Base-by-base conservation (phyloP, 2,797 vertebrate genomes). In the Falco berigora region DNA sequence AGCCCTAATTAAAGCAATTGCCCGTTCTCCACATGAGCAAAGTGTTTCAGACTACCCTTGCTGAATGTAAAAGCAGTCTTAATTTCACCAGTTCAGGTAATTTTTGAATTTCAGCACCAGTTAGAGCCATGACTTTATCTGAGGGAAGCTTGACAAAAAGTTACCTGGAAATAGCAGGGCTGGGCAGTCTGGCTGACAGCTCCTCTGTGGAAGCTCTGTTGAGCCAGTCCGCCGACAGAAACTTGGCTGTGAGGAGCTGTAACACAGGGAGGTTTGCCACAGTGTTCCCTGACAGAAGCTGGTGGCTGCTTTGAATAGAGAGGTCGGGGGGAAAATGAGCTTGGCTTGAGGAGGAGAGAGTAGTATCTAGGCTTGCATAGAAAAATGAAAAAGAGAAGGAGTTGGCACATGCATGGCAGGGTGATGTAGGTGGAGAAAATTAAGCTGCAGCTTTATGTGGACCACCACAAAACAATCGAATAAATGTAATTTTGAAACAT, bases 211-310 rank as follows among this genome's bases (percentile, higher is more conserved):
- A 56, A 82, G 14, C 40, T 71, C 25, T 38, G 14, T 14, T 55
- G 50, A 38, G 76, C 61, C 77, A 58, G 8, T 9, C 32, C n/a
- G 8, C 6, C 2, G 2, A 46, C 27, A 59, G n/a, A 47, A 76
- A 21, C 13, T 5, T 10, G 18, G 16, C 47, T 66, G 34, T 15
- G 47, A 36, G n/a, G 72, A 36, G 36, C 9, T 62, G 20, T 8
- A 36, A 22, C 0, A 0, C 3, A 1, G 15, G n/a, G 21, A 3
- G 5, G 6, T 12, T 53, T 32, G 11, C 10, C 2, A 1, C 11
- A 68, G 27, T 5, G 4, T 42, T 69, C 76, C 36, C 64, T 72
- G 34, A 27, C 34, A 59, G 59, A 79, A 87, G 12, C 6, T 10
- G 3, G 12, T 25, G 32, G 32, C 47, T 91, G 36, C 47, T 88